A percentile compares a stretch with the other conserved stretches of the same genome.
These are phyloP conservation scores for Papio anubis DNA, from an alignment of 2,113 vertebrate genomes.

Conservation along the genomic window DNA sequence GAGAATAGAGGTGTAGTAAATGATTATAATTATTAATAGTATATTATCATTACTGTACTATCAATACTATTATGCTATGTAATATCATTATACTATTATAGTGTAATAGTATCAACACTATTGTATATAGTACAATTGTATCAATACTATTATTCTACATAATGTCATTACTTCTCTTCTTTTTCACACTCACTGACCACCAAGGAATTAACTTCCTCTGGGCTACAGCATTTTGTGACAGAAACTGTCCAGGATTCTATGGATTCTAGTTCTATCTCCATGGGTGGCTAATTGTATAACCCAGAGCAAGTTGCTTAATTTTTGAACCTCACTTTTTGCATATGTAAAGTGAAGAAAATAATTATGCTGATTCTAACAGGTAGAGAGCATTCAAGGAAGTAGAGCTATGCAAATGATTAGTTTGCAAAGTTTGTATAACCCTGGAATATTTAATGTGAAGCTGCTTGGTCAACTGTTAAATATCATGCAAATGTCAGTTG, in stretches of 20 bases:
- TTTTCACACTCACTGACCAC: neutral
- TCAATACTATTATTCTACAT: neutral
- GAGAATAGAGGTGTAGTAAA: neutral
- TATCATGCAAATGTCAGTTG: neutral
- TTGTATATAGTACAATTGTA: neutral
- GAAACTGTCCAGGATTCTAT: neutral
- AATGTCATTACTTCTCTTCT: neutral
- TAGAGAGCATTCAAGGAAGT: neutral
- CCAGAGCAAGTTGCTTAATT: neutral
- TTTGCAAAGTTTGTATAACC: neutral
- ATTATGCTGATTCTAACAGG: neutral
- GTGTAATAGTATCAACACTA: too few species aligned
- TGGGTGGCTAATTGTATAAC: neutral
- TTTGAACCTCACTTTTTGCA: conserved; percentile 3
- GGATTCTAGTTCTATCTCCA: neutral
- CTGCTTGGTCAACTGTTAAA: neutral
- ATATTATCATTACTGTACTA: neutral
- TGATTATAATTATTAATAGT: neutral
- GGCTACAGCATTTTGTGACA: neutral
- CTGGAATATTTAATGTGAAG: neutral
- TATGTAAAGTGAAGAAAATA: neutral
- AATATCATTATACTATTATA: neutral
- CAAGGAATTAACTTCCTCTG: neutral
- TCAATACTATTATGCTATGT: neutral
- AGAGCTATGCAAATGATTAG: neutral